Evolutionary conservation across 2,888 invertebrate species (phyloP).

Genomic region (Belgica antarctica): DNA sequence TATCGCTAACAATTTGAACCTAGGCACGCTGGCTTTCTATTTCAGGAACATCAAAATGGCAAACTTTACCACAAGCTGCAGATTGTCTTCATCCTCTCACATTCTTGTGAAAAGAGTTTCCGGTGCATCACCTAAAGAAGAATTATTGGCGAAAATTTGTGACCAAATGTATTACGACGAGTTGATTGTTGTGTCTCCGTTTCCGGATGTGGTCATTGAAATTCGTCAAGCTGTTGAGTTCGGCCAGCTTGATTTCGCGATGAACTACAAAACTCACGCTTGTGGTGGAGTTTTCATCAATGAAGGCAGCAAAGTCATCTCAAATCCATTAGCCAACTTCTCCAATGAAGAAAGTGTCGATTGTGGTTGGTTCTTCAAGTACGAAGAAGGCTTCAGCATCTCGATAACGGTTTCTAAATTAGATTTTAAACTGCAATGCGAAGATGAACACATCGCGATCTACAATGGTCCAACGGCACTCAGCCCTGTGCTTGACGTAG

Average conservation of each 20-base stretch:
- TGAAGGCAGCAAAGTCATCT: constrained; percentile 50
- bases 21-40: constrained; percentile 51
- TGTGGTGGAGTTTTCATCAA: constrained; percentile 66
- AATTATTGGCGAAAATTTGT: constrained; percentile 47
- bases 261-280: constrained; percentile 62
- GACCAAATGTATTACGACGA: constrained; percentile 47
- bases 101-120: constrained; percentile 44
- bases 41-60: constrained; percentile 47
- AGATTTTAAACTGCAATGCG: constrained; percentile 60
- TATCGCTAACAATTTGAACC: constrained; percentile 45
- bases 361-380: constrained; percentile 70
- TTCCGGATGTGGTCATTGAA: constrained; percentile 46
- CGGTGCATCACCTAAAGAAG: background rate
- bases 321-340: constrained; percentile 55
- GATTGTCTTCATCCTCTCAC: constrained; percentile 45
- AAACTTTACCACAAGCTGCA: constrained; percentile 44
- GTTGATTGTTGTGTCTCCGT: constrained; percentile 47
- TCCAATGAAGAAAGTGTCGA: constrained; percentile 57
- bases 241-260: constrained; percentile 54
- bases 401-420: constrained; percentile 58
- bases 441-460: constrained; percentile 58
- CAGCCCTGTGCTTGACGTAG: constrained; percentile 60
- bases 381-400: constrained; percentile 50
- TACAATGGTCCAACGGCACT: constrained; percentile 57
- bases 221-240: background rate